Evolutionary conservation across 2,888 invertebrate genomes (phyloP), one percentile per base, ranked within the genome.

Genomic region (Steromphala cineraria): DNA sequence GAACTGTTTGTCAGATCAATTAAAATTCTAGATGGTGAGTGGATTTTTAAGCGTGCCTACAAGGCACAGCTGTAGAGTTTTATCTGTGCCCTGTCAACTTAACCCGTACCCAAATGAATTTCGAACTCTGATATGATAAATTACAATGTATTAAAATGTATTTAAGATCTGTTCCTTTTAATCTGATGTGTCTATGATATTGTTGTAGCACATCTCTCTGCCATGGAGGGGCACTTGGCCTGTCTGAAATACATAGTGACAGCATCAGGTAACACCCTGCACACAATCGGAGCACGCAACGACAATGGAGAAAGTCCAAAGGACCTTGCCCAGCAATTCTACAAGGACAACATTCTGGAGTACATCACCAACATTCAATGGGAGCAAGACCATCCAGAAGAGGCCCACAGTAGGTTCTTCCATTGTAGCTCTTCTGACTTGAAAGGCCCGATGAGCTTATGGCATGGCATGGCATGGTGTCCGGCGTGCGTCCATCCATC

Each of bases 231-330:
- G 24, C 91, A 93, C 56, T 88, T 94, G 21, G 90, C 92, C 0
- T 93, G 93, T 80, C 85, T 93, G 31, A 94, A 94, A 87, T 93
- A 91, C 82, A 87, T 94, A 52, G 91, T 94, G 24, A 91, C 91
- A 62, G 89, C 87, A 53, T 89, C 88, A 53, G 87, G 89, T 7
- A 91, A 88, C 80, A 88, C 91, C 8, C 86, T 88, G 21, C 89
- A 91, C 67, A 87, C 93, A 2, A 85, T 94, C 2, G 90, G 90
- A 3, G 93, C 92, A 17, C 86, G 93, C n/a, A 94, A 94, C 80
- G 93, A 94, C 87, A 93, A 94, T 75, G 93, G 93, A 2, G 94
- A 94, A 82, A 93, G 93, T 2, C 92, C 93, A 4, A 92, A 93
- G 80, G 93, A 93, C 84, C 85, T 94, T 71, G 92, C 93, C 15